Conservation (phyloP, 2,797 vertebrate species). For the Sphaeramia orbicularis region DNA sequence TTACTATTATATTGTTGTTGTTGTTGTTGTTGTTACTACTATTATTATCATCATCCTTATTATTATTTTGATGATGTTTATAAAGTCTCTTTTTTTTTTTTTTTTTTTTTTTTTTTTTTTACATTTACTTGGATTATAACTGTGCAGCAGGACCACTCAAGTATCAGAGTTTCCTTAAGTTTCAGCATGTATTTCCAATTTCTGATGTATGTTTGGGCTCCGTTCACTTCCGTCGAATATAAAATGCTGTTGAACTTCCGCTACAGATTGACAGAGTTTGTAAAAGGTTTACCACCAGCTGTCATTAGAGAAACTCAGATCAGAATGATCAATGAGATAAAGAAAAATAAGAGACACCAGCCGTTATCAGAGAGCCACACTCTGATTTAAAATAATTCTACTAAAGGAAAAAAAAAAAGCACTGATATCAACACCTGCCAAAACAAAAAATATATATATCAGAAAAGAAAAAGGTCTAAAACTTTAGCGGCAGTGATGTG, state of each 20-base stretch:
- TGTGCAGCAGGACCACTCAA: not conserved
- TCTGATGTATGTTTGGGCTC: not conserved
- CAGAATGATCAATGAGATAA: conserved; percentile 24
- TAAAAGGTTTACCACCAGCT: conserved; percentile 2
- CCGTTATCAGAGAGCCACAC: conserved; percentile 13
- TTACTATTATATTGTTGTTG: no score
- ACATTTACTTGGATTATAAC: no score
- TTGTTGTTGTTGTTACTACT: no score
- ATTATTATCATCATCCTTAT: no score
- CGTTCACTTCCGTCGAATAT: conserved; percentile 3
- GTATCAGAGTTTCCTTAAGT: not conserved
- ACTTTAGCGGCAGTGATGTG: conserved; percentile 2
- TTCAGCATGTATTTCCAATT: no score
- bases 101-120: no score
- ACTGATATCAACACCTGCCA: not conserved
- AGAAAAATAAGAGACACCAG: conserved; percentile 14
- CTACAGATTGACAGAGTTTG: not conserved
- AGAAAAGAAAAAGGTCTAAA: not conserved
- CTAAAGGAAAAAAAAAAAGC: not conserved
- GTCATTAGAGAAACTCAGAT: conserved; percentile 8
- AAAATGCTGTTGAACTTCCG: conserved; percentile 6
- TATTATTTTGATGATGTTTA: no score
- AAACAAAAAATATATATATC: conserved; percentile 22
- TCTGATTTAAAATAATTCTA: conserved; percentile 29
- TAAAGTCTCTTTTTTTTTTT: no score